Evolutionary conservation across 2,888 invertebrate genomes (phyloP).

Genomic region (Sarcophaga caerulescens): DNA sequence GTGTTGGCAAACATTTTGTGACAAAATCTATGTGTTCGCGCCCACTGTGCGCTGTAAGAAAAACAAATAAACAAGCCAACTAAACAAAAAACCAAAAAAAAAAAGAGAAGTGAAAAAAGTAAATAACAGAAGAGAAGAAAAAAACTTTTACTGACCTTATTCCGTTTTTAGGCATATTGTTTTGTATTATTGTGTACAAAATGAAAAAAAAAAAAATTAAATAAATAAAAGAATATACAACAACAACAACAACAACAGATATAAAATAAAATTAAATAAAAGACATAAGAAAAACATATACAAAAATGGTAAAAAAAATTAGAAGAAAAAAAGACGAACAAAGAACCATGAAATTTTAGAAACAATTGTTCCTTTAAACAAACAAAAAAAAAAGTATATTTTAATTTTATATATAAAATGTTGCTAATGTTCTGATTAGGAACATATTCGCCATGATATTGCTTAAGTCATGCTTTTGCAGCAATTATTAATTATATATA

Average conservation of each 20-base stretch:
- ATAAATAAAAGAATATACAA: conserved; percentile 19
- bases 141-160: conserved; percentile 68
- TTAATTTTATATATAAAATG: no score
- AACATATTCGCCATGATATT: no score
- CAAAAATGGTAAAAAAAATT: neutral
- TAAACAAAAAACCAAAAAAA: neutral
- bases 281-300: neutral
- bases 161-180: conserved; percentile 59
- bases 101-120: neutral
- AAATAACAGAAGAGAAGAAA: conserved; percentile 38
- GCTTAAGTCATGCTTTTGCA: no score
- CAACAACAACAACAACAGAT: conserved; percentile 15
- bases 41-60: neutral
- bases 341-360: no score
- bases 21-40: no score
- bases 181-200: conserved; percentile 37
- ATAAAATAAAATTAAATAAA: neutral
- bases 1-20: no score
- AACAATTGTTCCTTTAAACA: no score
- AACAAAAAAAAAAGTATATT: no score
- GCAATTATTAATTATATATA: no score
- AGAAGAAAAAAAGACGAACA: no score
- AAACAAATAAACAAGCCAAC: neutral
- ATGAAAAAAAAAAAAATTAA: neutral
- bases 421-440: no score